These are phyloP conservation scores for Conomelus anceps DNA, from an alignment of 2,888 invertebrate genomes.

Conservation along the genomic window DNA sequence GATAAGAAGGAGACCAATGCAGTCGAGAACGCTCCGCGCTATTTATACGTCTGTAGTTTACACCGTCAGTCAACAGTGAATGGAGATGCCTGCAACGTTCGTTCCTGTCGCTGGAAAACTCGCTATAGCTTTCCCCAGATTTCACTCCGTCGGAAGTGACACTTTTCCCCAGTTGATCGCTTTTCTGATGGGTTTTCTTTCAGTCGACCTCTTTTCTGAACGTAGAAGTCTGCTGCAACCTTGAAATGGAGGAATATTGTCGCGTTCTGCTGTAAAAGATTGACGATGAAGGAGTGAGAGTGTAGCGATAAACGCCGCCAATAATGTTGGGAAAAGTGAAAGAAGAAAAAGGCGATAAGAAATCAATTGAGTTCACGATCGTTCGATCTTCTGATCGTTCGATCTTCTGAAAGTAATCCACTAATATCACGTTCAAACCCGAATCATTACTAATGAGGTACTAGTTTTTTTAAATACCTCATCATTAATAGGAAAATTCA, in stretches of 20 bases:
- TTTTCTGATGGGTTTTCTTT: neutral
- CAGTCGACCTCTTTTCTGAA: neutral
- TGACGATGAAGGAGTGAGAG: neutral
- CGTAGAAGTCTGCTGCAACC: neutral
- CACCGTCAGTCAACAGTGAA: neutral
- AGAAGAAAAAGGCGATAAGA: neutral
- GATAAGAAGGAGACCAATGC: neutral
- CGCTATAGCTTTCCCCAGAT: neutral
- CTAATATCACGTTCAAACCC: too few species aligned
- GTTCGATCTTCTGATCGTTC: neutral
- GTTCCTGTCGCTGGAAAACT: neutral
- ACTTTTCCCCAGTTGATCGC: neutral
- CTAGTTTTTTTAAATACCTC: too few species aligned
- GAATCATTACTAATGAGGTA: too few species aligned
- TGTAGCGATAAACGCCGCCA: neutral
- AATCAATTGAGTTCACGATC: neutral
- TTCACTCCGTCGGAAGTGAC: neutral
- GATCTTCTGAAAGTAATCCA: neutral
- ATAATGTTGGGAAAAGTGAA: neutral
- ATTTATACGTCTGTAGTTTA: neutral
- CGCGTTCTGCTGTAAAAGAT: neutral
- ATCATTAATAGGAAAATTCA: too few species aligned
- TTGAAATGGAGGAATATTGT: neutral
- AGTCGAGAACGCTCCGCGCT: too few species aligned
- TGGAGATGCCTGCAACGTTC: neutral